These are phyloP conservation scores for Ceriagrion tenellum DNA, from an alignment of 2,888 invertebrate species.

Conservation along the genomic window DNA sequence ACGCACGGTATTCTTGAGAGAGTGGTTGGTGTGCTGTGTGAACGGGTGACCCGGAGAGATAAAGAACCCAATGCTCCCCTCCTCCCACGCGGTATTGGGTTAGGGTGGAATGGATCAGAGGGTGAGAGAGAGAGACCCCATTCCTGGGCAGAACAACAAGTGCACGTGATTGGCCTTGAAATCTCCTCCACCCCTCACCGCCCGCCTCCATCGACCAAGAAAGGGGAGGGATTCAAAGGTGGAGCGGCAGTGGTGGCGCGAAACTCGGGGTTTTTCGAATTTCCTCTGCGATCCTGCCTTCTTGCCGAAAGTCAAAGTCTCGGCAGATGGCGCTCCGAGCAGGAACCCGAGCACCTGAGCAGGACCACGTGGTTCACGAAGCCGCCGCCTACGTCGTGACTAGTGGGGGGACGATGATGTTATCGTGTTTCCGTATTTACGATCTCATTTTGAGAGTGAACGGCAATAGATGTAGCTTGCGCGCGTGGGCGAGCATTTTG, in stretches of 20 bases:
- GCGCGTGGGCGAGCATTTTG: too few species aligned
- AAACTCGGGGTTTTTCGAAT: background rate
- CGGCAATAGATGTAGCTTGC: too few species aligned
- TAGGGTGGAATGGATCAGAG: background rate
- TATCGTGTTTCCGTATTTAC: too few species aligned
- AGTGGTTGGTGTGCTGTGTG: background rate
- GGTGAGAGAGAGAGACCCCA: conserved; percentile 7
- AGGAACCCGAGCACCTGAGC: background rate
- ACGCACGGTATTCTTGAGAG: too few species aligned
- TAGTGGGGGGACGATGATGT: too few species aligned
- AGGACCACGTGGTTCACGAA: background rate
- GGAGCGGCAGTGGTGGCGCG: background rate
- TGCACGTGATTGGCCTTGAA: conserved; percentile 36
- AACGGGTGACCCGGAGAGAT: background rate
- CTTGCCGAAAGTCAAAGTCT: background rate
- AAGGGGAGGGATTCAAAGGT: background rate
- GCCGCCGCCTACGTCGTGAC: background rate
- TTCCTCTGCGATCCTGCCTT: background rate
- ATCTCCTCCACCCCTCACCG: background rate
- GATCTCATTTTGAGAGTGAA: too few species aligned
- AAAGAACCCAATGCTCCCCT: background rate
- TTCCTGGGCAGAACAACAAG: conserved; percentile 11
- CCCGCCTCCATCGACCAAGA: background rate
- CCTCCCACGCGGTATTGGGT: background rate
- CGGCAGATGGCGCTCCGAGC: conserved; percentile 9